Conservation (phyloP, 2,888 invertebrate genomes). For the Ctena decussata region DNA sequence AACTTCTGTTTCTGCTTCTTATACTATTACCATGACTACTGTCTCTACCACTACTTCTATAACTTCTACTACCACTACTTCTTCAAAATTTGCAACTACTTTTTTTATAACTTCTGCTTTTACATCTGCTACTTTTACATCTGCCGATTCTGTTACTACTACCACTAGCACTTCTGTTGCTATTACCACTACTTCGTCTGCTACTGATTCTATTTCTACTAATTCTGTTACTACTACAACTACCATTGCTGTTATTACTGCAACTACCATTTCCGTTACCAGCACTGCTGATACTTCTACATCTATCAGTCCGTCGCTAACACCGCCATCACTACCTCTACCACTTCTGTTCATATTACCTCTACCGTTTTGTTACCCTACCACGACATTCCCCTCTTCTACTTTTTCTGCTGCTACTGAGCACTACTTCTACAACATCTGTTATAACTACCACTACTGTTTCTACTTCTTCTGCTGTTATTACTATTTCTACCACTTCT, state of each 20-base stretch:
- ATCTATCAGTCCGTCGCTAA: not conserved
- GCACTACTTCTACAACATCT: not conserved
- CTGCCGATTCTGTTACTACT: not conserved
- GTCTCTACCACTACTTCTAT: not conserved
- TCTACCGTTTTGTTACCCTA: not conserved
- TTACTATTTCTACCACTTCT: constrained; percentile 30
- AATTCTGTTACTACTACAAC: constrained; percentile 39
- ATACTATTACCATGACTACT: not conserved
- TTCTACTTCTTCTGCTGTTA: not conserved
- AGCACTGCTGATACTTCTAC: not conserved
- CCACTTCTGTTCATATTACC: not conserved
- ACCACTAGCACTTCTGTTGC: not conserved
- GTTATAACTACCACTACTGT: not conserved
- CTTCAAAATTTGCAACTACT: not conserved
- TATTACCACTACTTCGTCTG: not conserved
- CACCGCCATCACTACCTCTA: not conserved
- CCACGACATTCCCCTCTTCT: not conserved
- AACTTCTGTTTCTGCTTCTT: not conserved
- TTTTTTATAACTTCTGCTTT: not conserved
- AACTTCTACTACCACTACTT: not conserved
- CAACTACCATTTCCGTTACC: not conserved
- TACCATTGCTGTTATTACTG: constrained; percentile 35
- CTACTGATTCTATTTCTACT: constrained; percentile 9
- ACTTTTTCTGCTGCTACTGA: not conserved
- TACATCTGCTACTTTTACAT: not conserved